Evolutionary conservation across 2,113 vertebrate species (phyloP).

Genomic region (Indicator indicator): DNA sequence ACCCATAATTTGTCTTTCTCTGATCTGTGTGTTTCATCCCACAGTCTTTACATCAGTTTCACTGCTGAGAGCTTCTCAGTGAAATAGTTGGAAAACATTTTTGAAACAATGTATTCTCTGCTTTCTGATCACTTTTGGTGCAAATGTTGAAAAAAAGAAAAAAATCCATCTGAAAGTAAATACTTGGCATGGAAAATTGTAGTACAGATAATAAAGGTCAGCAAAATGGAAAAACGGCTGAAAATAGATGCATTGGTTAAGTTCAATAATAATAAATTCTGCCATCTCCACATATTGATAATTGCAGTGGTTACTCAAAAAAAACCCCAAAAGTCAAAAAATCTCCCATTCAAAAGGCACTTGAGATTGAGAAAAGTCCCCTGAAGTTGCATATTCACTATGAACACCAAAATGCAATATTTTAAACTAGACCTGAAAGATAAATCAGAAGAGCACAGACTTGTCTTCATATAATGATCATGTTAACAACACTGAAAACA

Average conservation of each 20-base stretch:
- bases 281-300: not conserved
- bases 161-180: not conserved
- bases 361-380: not conserved
- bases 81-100: not conserved
- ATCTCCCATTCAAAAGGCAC: not conserved
- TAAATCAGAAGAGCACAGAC: accelerated
- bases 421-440: not conserved
- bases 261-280: not conserved
- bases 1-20: not conserved
- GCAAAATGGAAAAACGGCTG: not conserved
- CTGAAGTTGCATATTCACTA: not conserved
- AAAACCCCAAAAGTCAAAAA: too few relatives aligned
- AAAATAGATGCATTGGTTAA: not conserved
- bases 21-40: not conserved
- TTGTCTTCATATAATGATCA: not conserved
- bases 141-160: not conserved
- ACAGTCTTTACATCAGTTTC: not conserved
- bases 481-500: not conserved
- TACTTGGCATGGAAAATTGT: not conserved
- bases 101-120: not conserved
- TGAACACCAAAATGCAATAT: not conserved
- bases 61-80: not conserved
- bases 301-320: not conserved
- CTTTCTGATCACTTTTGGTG: not conserved
- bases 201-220: not conserved